A percentile compares a stretch with the other conserved stretches of the same genome.
phyloP scores from a whole-genome alignment of 2,888 invertebrate species.

The Piscicola geometra region DNA sequence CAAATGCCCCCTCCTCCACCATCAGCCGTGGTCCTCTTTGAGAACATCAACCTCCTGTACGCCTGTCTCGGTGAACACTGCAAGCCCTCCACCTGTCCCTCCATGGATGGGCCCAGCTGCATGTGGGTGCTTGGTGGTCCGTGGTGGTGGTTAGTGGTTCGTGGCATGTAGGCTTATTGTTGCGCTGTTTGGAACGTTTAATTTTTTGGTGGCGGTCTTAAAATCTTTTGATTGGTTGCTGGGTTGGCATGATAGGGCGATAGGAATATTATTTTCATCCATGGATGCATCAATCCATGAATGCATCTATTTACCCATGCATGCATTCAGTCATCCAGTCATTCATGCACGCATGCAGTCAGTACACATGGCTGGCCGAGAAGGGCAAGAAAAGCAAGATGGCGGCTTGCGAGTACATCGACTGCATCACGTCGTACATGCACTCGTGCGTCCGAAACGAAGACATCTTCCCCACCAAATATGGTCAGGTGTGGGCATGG shows the following conservation, averaged over 20 bases:
- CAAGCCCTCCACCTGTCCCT: constrained; percentile 17
- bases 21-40: constrained; percentile 23
- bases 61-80: constrained; percentile 20
- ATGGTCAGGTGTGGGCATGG: constrained; percentile 8
- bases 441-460: constrained; percentile 21
- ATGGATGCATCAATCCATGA: no score
- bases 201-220: background rate
- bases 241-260: background rate
- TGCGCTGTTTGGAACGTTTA: background rate
- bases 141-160: no score
- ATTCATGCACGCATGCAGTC: background rate
- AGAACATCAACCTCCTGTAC: constrained; percentile 26
- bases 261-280: no score
- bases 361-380: constrained; percentile 22
- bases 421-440: constrained; percentile 21
- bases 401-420: constrained; percentile 23
- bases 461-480: constrained; percentile 30
- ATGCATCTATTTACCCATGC: no score
- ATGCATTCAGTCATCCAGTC: background rate
- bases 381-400: constrained; percentile 24
- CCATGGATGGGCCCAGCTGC: constrained; percentile 17
- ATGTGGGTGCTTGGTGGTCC: constrained; percentile 4
- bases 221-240: background rate
- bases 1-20: no score
- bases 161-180: no score